These are phyloP conservation scores for Hirtodrosophila duncani DNA, from an alignment of 2,888 invertebrate genomes.

Conservation along the genomic window DNA sequence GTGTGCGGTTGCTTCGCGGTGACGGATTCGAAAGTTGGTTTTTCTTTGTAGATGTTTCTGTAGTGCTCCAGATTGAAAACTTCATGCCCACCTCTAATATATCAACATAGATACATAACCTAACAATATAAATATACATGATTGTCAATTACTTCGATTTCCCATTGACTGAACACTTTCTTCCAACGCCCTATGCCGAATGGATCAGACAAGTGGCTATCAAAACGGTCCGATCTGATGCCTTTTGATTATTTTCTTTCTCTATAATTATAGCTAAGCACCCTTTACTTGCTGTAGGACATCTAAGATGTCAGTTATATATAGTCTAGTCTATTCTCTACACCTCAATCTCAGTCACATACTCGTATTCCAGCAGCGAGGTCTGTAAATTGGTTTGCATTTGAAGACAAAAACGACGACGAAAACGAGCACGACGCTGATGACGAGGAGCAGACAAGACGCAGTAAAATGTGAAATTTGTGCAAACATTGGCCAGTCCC, in stretches of 20 bases:
- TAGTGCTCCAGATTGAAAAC: too few species aligned
- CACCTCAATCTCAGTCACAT: constrained; percentile 44
- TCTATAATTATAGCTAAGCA: neutral
- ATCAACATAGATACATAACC: too few species aligned
- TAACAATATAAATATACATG: too few species aligned
- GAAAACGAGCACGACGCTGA: constrained; percentile 3
- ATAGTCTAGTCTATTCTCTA: neutral
- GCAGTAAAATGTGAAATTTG: constrained; percentile 67
- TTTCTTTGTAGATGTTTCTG: too few species aligned
- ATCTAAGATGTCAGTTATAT: constrained; percentile 10
- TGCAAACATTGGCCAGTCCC: constrained; percentile 54
- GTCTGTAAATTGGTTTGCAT: constrained; percentile 65
- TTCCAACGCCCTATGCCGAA: too few species aligned
- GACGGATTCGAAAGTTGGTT: too few species aligned
- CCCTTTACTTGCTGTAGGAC: constrained; percentile 22
- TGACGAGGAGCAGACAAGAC: constrained; percentile 40
- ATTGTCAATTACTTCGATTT: too few species aligned
- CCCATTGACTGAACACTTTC: too few species aligned
- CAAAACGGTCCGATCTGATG: too few species aligned
- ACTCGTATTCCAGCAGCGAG: constrained; percentile 38
- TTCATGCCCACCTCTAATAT: too few species aligned
- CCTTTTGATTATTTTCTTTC: neutral
- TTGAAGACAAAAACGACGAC: constrained; percentile 59
- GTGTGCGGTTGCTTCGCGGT: too few species aligned
- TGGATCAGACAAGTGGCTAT: too few species aligned